phyloP scores from a whole-genome alignment of 2,888 invertebrate genomes.

The Actias luna region DNA sequence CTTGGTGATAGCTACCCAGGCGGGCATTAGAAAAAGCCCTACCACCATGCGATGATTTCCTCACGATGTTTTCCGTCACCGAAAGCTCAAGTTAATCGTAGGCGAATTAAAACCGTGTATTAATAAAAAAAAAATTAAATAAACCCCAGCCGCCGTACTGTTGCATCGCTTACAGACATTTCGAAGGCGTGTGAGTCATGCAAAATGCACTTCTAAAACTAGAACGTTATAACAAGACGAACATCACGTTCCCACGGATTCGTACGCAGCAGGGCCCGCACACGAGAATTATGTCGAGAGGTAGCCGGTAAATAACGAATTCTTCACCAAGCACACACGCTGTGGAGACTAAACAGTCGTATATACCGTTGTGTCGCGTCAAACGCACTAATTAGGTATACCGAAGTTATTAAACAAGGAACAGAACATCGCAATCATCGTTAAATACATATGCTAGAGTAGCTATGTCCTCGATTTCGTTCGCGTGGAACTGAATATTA shows the following conservation, averaged over 20 bases:
- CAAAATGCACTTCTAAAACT: conserved; percentile 42
- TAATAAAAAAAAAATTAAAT: neutral
- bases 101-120: neutral
- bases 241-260: conserved; percentile 41
- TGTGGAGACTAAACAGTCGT: neutral
- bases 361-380: neutral
- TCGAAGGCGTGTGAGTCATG: neutral
- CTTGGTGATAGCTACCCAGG: no score
- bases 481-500: no score
- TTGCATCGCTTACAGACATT: neutral
- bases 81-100: neutral
- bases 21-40: no score
- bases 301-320: neutral
- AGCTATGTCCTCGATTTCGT: no score
- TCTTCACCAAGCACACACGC: neutral
- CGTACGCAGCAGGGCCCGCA: conserved; percentile 28
- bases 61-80: no score
- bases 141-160: neutral
- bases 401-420: no score
- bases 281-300: neutral
- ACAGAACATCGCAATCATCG: no score
- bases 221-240: conserved; percentile 36
- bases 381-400: neutral
- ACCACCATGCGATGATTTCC: no score
- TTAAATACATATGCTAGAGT: no score